Percentiles rank a stretch among this genome's conserved stretches.
Evolutionary conservation across 1,140 invertebrate genomes (phyloP).

Genomic region (Trypoxylus dichotomus): DNA sequence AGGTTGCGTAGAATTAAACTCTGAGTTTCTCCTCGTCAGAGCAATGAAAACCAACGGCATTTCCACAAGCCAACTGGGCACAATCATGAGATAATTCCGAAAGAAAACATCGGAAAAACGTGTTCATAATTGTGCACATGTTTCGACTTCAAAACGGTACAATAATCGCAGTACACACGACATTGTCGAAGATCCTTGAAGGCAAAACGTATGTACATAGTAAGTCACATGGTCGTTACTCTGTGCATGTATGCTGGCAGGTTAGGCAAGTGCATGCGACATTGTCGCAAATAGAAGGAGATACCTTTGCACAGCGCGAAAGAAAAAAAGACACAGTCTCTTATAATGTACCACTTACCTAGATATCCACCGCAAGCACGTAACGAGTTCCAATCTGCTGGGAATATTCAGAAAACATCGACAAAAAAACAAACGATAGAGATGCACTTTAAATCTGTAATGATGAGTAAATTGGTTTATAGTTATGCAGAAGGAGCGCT

Average conservation of each 20-base stretch:
- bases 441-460: neutral
- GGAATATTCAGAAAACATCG: neutral
- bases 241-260: neutral
- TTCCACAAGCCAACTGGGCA: neutral
- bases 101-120: neutral
- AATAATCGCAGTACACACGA: neutral
- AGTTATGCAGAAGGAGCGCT: neutral
- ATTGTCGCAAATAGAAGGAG: slow-evolving; percentile 8
- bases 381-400: neutral
- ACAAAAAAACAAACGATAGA: neutral
- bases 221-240: neutral
- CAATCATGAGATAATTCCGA: neutral
- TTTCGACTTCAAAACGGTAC: neutral
- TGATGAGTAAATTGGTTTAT: neutral
- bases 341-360: slow-evolving; percentile 31
- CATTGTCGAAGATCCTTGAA: neutral
- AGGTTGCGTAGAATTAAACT: no score
- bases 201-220: neutral
- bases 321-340: neutral
- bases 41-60: neutral
- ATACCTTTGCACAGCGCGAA: neutral
- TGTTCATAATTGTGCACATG: neutral
- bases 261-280: neutral
- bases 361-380: slow-evolving; percentile 23
- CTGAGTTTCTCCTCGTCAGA: no score